Evolutionary conservation across 2,797 vertebrate genomes (phyloP), one percentile per base, ranked within the genome.

Genomic region (Caiman crocodilus): DNA sequence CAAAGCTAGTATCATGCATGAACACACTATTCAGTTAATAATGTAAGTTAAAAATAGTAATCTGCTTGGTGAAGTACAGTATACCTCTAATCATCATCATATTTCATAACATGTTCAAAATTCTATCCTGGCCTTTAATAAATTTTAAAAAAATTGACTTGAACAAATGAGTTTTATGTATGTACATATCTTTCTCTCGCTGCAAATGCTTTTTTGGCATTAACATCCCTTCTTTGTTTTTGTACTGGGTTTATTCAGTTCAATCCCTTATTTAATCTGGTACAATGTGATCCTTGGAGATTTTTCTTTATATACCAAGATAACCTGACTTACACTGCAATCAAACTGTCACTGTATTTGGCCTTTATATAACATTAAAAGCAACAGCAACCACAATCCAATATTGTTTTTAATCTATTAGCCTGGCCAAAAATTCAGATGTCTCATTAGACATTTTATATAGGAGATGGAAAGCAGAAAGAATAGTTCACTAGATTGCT

Each of bases 341-440:
- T 88, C 56, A 89, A 93, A 14, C 3, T 55, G 32, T 61, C 35
- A 73, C 3, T 80, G 73, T 85, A 89, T 85, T 95, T 56, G 76
- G 2, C 57, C 6, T 59, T 81, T 85, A 30, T 67, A 88, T 67
- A 94, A 87, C 79, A 25, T 85, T 82, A 85, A 80, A 87, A 90
- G 20, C 4, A 82, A 85, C 75, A 64, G 30, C 25, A 76, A 18
- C 3, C 88, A 7, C 69, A 91, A 73, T 76, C 6, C 90, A 76
- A 85, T 81, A 60, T 57, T 69, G 42, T 65, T 82, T 32, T 63
- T 50, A 69, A 90, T 90, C 83, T 73, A 81, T 76, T 79, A 73
- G 42, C 92, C 69, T 16, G 82, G 14, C 9, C 85, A 67, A 81
- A 93, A 95, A 78, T 21, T 73, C 73, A 93, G 50, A 61, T 82